These are phyloP conservation scores for Spea bombifrons DNA, from an alignment of 2,113 vertebrate species.

Conservation along the genomic window DNA sequence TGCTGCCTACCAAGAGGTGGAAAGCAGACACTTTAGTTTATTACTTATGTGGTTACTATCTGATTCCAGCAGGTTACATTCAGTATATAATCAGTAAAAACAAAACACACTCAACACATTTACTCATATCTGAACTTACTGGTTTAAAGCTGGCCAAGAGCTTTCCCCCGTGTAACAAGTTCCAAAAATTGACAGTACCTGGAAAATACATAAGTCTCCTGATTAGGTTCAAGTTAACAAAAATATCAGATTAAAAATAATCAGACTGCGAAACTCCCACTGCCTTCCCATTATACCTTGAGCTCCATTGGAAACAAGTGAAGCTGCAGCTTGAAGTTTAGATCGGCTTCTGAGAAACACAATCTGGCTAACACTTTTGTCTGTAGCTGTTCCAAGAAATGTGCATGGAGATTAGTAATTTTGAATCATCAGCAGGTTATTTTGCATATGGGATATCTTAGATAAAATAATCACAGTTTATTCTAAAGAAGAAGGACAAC, in stretches of 20 bases:
- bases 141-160: conserved; percentile 64
- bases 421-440: neutral
- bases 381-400: conserved; percentile 49
- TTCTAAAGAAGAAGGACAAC: too few species aligned
- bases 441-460: too few species aligned
- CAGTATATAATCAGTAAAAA: neutral
- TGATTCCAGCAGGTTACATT: too few species aligned
- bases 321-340: conserved; percentile 50
- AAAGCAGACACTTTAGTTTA: too few species aligned
- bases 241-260: neutral
- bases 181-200: conserved; percentile 69
- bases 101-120: too few species aligned
- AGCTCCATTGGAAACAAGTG: conserved; percentile 62
- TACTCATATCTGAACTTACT: conserved; percentile 53
- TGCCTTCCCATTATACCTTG: conserved; percentile 54
- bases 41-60: too few species aligned
- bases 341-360: conserved; percentile 60
- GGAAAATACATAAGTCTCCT: conserved; percentile 2
- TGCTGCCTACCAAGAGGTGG: too few species aligned
- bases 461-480: too few species aligned
- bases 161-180: conserved; percentile 54
- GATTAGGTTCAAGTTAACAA: neutral
- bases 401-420: neutral
- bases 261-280: neutral
- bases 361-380: conserved; percentile 57